A percentile compares a stretch with the other conserved stretches of the same genome.
Conservation (phyloP, 2,797 vertebrate genomes). For the Enteromius mattozi region DNA sequence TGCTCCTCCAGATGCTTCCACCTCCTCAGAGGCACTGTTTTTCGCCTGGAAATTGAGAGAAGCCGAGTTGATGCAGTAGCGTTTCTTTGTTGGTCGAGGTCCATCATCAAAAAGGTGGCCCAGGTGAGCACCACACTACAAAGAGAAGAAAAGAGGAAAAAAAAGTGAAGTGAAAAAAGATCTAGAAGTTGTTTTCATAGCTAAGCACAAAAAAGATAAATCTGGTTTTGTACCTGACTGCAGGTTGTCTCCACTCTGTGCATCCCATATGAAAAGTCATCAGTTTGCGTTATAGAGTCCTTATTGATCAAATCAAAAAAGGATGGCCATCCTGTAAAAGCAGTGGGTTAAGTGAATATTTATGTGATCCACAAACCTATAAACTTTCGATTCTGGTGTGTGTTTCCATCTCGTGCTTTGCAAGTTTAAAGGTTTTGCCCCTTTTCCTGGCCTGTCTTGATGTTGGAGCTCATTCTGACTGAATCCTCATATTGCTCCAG, state of each 20-base stretch:
- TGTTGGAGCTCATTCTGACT: constrained; percentile 46
- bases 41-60: constrained; percentile 85
- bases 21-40: constrained; percentile 54
- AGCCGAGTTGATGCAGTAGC: constrained; percentile 96
- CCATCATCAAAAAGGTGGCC: constrained; percentile 97
- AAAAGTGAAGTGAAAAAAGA: neutral
- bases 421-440: constrained; percentile 14
- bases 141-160: constrained; percentile 51
- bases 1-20: constrained; percentile 11
- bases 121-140: constrained; percentile 95
- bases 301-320: constrained; percentile 89
- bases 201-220: neutral
- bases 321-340: constrained; percentile 90
- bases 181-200: neutral
- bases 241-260: constrained; percentile 93
- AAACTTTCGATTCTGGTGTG: neutral
- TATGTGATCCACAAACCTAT: neutral
- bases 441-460: constrained; percentile 37
- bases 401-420: constrained; percentile 11
- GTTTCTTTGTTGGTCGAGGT: constrained; percentile 91
- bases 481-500: constrained; percentile 56
- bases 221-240: constrained; percentile 81
- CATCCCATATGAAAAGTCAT: constrained; percentile 94
- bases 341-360: constrained; percentile 16
- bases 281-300: constrained; percentile 77